phyloP scores from a whole-genome alignment of 2,113 vertebrate genomes.

The Puntigrus tetrazona region DNA sequence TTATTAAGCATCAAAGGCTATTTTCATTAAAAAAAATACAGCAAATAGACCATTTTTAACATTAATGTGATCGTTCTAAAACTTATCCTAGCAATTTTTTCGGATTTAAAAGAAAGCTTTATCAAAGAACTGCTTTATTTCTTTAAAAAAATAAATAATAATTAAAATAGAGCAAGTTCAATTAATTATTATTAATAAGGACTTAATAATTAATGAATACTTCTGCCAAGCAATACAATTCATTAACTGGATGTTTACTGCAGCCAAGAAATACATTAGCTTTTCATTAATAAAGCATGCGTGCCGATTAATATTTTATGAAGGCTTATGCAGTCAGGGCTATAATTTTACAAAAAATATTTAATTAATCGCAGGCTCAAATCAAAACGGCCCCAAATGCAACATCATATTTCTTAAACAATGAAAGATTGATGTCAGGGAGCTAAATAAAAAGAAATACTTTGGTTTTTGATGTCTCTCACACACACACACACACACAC shows the following conservation, averaged over 20 bases:
- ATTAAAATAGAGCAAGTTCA: not conserved
- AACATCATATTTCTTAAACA: not conserved
- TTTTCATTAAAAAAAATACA: no score
- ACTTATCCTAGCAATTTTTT: no score
- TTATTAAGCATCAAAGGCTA: no score
- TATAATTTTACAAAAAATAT: not conserved
- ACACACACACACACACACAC: constrained; percentile 51
- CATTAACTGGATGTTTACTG: not conserved
- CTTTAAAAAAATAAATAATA: not conserved
- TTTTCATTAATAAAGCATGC: not conserved
- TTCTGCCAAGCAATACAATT: not conserved
- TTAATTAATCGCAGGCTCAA: no score
- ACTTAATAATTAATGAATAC: not conserved
- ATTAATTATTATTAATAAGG: not conserved
- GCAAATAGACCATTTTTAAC: no score
- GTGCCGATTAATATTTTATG: not conserved
- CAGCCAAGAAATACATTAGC: not conserved
- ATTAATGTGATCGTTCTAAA: no score
- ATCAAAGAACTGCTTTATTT: not conserved
- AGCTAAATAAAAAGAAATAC: not conserved
- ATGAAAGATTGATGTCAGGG: not conserved
- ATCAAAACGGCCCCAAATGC: not conserved
- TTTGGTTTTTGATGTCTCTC: not conserved
- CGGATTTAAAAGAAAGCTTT: not conserved
- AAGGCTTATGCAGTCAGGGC: not conserved